Evolutionary conservation across 2,113 vertebrate species (phyloP).

Genomic region (Marmota monax): DNA sequence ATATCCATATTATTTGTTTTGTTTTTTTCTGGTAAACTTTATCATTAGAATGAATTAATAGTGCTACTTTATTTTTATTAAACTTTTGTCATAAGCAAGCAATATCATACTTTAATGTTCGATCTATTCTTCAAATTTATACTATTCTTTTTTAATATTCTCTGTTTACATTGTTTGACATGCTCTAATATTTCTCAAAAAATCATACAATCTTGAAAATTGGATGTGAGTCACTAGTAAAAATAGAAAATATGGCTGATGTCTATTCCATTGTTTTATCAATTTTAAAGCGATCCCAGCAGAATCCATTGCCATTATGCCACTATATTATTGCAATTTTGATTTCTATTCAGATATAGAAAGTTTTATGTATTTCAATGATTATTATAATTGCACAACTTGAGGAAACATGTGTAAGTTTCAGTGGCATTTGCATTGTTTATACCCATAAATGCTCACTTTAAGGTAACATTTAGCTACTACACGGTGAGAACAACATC

Average conservation of each 20-base stretch:
- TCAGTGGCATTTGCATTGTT: background rate
- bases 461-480: background rate
- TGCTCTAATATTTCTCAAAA: slow-evolving; percentile 70
- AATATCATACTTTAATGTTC: slow-evolving; percentile 53
- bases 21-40: slow-evolving; percentile 70
- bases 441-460: background rate
- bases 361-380: background rate
- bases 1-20: background rate
- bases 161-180: slow-evolving; percentile 73
- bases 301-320: background rate
- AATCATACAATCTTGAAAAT: slow-evolving; percentile 66
- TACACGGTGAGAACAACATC: background rate
- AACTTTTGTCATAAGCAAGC: background rate
- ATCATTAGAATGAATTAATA: slow-evolving; percentile 67
- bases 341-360: slow-evolving; percentile 43
- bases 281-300: slow-evolving; percentile 43
- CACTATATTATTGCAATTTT: slow-evolving; percentile 59
- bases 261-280: slow-evolving; percentile 57
- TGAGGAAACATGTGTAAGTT: slow-evolving; percentile 11
- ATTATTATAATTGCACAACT: background rate
- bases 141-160: slow-evolving; percentile 83
- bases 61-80: slow-evolving; percentile 65
- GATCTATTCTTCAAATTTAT: slow-evolving; percentile 77
- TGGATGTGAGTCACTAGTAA: slow-evolving; percentile 63
- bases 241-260: slow-evolving; percentile 72